Percentiles rank a stretch among this genome's conserved stretches.
phyloP scores from a whole-genome alignment of 2,888 invertebrate species.

The Anoplius nigerrimus region DNA sequence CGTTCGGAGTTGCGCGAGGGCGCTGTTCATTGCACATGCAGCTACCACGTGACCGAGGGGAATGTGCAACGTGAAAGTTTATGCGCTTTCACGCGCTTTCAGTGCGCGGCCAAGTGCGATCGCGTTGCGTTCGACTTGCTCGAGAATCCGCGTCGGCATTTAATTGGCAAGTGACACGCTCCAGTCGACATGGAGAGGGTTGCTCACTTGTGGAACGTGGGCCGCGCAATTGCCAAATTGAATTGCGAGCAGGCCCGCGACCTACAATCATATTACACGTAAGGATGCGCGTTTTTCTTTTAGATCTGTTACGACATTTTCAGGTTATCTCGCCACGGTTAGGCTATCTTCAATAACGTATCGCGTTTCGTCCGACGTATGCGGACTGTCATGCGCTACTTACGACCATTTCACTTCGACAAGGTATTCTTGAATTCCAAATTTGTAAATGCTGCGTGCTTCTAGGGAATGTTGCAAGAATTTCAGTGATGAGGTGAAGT shows the following conservation, averaged over 20 bases:
- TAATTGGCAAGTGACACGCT: neutral
- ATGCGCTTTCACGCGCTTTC: no score
- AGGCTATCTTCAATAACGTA: neutral
- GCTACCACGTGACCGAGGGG: no score
- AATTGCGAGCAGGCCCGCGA: constrained; percentile 38
- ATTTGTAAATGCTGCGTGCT: constrained; percentile 6
- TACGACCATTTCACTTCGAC: neutral
- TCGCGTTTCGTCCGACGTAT: neutral
- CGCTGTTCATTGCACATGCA: no score
- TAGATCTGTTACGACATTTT: neutral
- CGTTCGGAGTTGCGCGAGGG: no score
- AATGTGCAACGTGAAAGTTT: no score
- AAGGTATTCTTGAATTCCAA: neutral
- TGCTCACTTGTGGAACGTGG: constrained; percentile 62
- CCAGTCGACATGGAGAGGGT: constrained; percentile 50
- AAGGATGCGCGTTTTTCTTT: constrained; percentile 18
- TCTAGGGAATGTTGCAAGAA: constrained; percentile 58
- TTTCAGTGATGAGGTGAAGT: constrained; percentile 34
- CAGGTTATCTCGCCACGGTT: neutral
- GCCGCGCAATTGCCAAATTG: constrained; percentile 51
- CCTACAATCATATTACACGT: constrained; percentile 52
- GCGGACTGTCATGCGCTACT: neutral
- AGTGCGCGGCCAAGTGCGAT: no score
- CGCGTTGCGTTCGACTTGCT: no score
- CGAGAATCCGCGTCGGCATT: no score